Evolutionary conservation across 53 echinoderm and acorn worm species (phyloP), one percentile per base, ranked within the genome.

Genomic region (Echinarachnius parma): DNA sequence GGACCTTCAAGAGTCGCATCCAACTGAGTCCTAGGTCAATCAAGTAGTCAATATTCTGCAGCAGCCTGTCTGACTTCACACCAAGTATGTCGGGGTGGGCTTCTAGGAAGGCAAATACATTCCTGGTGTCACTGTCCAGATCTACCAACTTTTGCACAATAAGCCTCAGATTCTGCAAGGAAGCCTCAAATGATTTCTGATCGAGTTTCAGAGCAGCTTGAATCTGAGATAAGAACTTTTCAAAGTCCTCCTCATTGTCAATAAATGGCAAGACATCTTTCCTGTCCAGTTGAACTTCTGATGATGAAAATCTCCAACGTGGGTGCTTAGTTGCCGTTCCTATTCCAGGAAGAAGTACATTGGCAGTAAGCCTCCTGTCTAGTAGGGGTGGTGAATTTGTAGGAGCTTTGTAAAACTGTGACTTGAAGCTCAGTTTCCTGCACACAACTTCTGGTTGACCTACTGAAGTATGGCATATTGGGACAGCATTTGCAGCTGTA

Each of bases 51-150:
- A 90, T 46, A 31, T 53, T 61, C 14, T 58, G 2, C 18, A 48
- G 35, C 16, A 90, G 42, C 27, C 16, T 46, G 2, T 75, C 76
- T 56, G 49, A 34, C 14, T 71, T 46, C 29, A 34, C 21, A 31
- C 34, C 56, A 18, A 90, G 28, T 16, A 90, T 68, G 19, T 26
- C 52, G 2, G 86, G 86, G 44, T 86, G 82, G 4, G 66, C 27
- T 32, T 31, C 33, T 8, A 90, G 57, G 32, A 86, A 62, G 19
- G 78, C 56, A 35, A 47, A 78, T n/a, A 90, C 79, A 35, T 85
- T 83, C 64, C 64, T 75, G 9, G 79, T 50, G 31, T 86, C 86
- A 60, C 86, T 83, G 21, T 55, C 79, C 28, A 69, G 39, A 11
- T 54, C 69, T 2, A 78, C 36, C 0, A 86, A 50, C 10, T 67